These are phyloP conservation scores for Tiphia femorata DNA, from an alignment of 2,888 invertebrate species.

Conservation along the genomic window DNA sequence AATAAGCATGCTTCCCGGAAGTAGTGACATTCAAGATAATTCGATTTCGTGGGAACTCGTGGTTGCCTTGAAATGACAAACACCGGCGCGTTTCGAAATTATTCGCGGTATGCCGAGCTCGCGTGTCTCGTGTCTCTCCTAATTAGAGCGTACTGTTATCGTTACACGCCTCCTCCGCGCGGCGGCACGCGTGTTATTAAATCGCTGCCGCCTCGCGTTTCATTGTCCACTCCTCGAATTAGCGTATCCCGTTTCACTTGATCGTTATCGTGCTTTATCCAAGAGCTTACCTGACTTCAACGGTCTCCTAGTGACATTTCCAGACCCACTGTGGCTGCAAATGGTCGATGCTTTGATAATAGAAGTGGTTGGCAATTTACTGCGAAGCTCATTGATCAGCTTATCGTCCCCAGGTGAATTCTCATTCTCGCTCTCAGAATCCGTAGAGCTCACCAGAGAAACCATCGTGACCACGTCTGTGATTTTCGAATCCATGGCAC, in stretches of 20 bases:
- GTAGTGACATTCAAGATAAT: too few relatives aligned
- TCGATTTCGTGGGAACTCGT: conserved; percentile 17
- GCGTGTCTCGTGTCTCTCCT: conserved; percentile 56
- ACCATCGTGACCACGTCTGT: conserved; percentile 75
- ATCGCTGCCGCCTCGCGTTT: conserved; percentile 12
- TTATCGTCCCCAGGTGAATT: conserved; percentile 61
- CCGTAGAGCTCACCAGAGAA: conserved; percentile 76
- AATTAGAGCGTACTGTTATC: conserved; percentile 58
- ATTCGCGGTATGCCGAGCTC: conserved; percentile 49
- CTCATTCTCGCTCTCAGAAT: conserved; percentile 72
- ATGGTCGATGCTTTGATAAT: conserved; percentile 61
- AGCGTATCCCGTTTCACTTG: too few relatives aligned
- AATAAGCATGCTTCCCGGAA: too few relatives aligned
- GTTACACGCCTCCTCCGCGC: conserved; percentile 25
- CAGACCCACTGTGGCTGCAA: not conserved
- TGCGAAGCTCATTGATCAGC: conserved; percentile 61
- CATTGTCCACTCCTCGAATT: not conserved
- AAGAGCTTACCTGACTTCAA: conserved; percentile 58
- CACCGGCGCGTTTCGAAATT: too few relatives aligned
- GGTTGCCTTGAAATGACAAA: not conserved
- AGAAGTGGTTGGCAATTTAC: conserved; percentile 61
- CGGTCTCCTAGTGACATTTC: conserved; percentile 46
- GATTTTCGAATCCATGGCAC: conserved; percentile 31
- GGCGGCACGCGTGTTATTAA: conserved; percentile 26
- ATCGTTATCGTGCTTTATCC: too few relatives aligned